phyloP scores from a whole-genome alignment of 2,113 vertebrate genomes.

The Verasper variegatus region DNA sequence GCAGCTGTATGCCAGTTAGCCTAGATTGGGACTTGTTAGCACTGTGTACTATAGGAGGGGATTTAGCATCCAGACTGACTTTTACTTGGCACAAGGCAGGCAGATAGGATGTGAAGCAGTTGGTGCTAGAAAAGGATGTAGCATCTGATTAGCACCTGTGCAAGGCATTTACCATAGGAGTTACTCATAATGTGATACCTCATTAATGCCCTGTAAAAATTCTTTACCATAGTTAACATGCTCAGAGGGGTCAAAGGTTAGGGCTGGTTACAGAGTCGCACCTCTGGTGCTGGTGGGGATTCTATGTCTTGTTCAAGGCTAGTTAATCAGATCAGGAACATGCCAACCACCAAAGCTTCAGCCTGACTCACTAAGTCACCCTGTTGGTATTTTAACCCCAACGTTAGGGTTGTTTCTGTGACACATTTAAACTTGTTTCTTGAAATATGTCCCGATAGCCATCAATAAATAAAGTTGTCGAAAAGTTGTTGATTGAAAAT shows the following conservation, averaged over 20 bases:
- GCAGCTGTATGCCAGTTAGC: slow-evolving; percentile 41
- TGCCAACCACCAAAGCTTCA: slow-evolving; percentile 10
- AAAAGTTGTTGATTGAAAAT: no score
- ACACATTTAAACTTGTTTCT: no score
- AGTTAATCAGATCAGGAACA: slow-evolving; percentile 24
- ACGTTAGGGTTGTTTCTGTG: neutral
- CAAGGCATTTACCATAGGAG: slow-evolving; percentile 49
- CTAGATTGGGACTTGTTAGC: slow-evolving; percentile 65
- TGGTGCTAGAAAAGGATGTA: slow-evolving; percentile 52
- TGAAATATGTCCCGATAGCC: no score
- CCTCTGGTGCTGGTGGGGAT: slow-evolving; percentile 21
- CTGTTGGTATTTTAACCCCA: slow-evolving; percentile 22
- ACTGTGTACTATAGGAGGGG: slow-evolving; percentile 36
- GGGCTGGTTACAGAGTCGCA: slow-evolving; percentile 13
- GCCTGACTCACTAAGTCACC: slow-evolving; percentile 24
- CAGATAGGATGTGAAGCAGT: slow-evolving; percentile 52
- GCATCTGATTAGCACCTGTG: slow-evolving; percentile 71
- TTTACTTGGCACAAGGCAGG: slow-evolving; percentile 64
- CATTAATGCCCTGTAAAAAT: slow-evolving; percentile 39
- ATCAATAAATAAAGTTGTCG: no score
- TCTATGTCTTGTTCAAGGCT: slow-evolving; percentile 40
- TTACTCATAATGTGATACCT: slow-evolving; percentile 44
- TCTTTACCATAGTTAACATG: slow-evolving; percentile 21
- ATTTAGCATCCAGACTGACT: slow-evolving; percentile 63
- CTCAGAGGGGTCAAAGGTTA: slow-evolving; percentile 33